Conservation (phyloP, 2,113 vertebrate genomes). For the Pteronura brasiliensis region DNA sequence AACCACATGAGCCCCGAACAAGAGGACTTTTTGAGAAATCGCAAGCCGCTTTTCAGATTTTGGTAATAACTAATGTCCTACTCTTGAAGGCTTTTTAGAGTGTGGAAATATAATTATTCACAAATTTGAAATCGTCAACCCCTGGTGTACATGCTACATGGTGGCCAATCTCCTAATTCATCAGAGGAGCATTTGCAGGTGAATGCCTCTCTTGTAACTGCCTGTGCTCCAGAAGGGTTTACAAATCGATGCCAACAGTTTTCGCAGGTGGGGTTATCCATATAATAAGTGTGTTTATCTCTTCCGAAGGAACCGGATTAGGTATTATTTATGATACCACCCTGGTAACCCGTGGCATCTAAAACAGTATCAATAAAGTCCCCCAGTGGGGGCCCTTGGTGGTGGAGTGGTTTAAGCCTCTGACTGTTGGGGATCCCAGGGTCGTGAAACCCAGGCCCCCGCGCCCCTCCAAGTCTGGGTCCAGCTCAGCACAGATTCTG, state of each 20-base stretch:
- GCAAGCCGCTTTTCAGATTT: background rate
- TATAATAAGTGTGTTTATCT: background rate
- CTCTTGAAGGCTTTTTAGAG: background rate
- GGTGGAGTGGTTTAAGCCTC: background rate
- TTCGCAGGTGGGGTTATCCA: background rate
- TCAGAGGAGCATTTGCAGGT: background rate
- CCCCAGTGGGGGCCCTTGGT: background rate
- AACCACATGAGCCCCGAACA: background rate
- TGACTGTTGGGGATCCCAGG: background rate
- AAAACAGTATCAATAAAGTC: background rate
- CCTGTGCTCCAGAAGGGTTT: background rate
- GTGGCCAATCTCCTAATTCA: constrained; percentile 17
- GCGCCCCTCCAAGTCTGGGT: accelerated
- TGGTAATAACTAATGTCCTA: background rate
- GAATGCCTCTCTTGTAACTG: background rate
- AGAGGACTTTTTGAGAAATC: background rate
- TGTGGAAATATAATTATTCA: constrained; percentile 5
- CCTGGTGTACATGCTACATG: background rate
- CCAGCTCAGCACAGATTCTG: background rate
- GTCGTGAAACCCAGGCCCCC: background rate
- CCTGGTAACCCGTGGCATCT: background rate
- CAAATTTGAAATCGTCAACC: background rate
- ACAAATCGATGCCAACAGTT: background rate
- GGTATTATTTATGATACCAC: background rate
- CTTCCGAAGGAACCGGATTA: background rate